Evolutionary conservation across 1,140 invertebrate species (phyloP), one percentile per base, ranked within the genome.

Genomic region (Ceratosolen solmsi): DNA sequence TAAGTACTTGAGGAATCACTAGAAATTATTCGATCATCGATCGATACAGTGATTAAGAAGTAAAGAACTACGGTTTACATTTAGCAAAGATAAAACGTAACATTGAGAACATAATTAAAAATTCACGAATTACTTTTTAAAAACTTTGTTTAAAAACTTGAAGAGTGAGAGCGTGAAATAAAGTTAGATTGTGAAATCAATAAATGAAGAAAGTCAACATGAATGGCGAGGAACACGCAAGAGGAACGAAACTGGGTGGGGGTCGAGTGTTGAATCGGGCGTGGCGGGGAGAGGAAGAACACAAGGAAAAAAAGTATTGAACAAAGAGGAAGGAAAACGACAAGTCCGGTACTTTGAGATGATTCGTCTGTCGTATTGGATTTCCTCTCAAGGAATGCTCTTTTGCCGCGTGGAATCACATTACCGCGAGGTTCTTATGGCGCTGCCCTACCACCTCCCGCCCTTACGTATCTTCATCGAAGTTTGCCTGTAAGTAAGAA

Each of bases 281-380:
- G 17, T 1, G 15, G 15, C 25, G 33, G 60, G n/a, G n/a, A 25
- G 36, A 41, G 7, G n/a, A n/a, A 25, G 27, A 36, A 54, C n/a
- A 17, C 8, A 58, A 54, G 63, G 9, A 20, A n/a, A 74, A 63
- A 68, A n/a, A 63, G 36, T 25, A 46, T 17, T 17, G 36, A 63
- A 75, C 22, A 58, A 75, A 75, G 41, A 46, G 30, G 11, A 46
- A 76, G 36, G 27, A 73, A 36, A 73, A 63, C 51, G n/a, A 63
- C 51, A 33, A 72, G 60, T 56, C 72, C 72, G 72, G 72, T 33
- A 70, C 72, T 81, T 75, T 56, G 33, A 56, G 49, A 81, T 81
- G 79, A 81, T 81, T 81, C 49, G 51, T 51, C 72, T 20, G 72
- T 77, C 73, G 58, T 71, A 82, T 82, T 77, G 73, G 38, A 74